Evolutionary conservation across 2,888 invertebrate genomes (phyloP).

Genomic region (Allolobophora icterica): DNA sequence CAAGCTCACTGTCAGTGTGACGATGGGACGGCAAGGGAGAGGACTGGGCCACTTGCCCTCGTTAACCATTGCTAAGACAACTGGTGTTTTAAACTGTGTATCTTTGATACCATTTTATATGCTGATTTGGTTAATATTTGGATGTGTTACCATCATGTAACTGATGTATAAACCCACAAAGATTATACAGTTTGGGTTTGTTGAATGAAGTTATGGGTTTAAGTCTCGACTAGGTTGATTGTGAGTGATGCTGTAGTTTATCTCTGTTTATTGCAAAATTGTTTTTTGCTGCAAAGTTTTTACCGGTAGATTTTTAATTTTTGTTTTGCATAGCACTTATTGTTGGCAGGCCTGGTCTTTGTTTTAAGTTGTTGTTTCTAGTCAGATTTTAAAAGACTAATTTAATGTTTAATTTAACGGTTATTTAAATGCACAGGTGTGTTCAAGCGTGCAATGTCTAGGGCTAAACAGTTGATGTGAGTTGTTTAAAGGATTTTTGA

Average conservation of each 20-base stretch:
- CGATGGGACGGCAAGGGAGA: too few relatives aligned
- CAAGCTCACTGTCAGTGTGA: too few relatives aligned
- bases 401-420: neutral
- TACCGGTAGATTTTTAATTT: neutral
- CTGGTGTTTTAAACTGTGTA: neutral
- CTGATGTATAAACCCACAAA: too few relatives aligned
- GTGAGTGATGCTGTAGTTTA: neutral
- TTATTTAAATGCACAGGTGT: constrained; percentile 8
- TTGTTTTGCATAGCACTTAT: constrained; percentile 3
- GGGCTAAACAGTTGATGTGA: neutral
- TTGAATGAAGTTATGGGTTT: neutral
- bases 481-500: neutral
- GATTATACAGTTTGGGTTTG: too few relatives aligned
- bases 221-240: neutral
- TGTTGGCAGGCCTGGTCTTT: constrained; percentile 17
- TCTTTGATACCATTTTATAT: neutral
- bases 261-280: neutral
- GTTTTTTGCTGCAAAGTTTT: constrained; percentile 12
- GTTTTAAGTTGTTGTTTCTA: neutral
- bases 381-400: neutral
- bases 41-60: too few relatives aligned
- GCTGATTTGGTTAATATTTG: constrained; percentile 2
- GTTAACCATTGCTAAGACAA: too few relatives aligned
- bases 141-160: neutral
- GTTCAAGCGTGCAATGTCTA: neutral